Evolutionary conservation across 1,140 invertebrate genomes (phyloP), one percentile per base, ranked within the genome.

Genomic region (Anastrepha obliqua): DNA sequence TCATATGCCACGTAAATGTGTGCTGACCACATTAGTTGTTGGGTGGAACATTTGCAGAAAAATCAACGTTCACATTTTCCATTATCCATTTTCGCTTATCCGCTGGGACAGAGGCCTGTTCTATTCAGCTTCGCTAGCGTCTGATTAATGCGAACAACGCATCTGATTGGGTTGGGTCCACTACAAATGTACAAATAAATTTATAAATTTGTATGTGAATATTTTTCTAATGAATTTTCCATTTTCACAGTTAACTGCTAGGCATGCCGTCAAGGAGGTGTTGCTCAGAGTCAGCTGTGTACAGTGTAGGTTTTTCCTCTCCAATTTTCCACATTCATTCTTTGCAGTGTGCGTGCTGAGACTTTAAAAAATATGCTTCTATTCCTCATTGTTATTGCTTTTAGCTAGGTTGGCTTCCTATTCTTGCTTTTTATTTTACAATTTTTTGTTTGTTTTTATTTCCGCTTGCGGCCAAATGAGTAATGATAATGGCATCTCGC

Each of bases 381-480:
- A 78, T 67, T 87, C 13, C 17, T 39, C n/a, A 55, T 81, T 44
- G 44, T 44, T 81, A 3, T 81, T 55, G 15, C 20, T 55, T 81
- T 67, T 7, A 5, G 20, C 17, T 64, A 17, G 8, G 4, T 29
- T 29, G 0, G 29, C 29, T 29, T 15, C n/a, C 29, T 20, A 17
- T 67, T 20, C 11, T 13, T 55, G 47, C 44, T 55, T 78, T 78
- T 44, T 78, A 51, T 78, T 55, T 20, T 55, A 11, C 13, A 3
- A 70, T 59, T 88, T 87, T 85, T 89, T 88, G 81, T 89, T 90
- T 88, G 87, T 81, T 64, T 86, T 87, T 42, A 90, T 91, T 90
- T 90, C 88, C 91, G 91, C 90, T 90, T 91, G 90, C 90, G 88
- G 90, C 90, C 87, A 81, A 51, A 81, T 81, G 51, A 81, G 47